Percentiles rank a stretch among this genome's conserved stretches.
Conservation (phyloP, 2,113 vertebrate genomes). For the Indicator indicator region DNA sequence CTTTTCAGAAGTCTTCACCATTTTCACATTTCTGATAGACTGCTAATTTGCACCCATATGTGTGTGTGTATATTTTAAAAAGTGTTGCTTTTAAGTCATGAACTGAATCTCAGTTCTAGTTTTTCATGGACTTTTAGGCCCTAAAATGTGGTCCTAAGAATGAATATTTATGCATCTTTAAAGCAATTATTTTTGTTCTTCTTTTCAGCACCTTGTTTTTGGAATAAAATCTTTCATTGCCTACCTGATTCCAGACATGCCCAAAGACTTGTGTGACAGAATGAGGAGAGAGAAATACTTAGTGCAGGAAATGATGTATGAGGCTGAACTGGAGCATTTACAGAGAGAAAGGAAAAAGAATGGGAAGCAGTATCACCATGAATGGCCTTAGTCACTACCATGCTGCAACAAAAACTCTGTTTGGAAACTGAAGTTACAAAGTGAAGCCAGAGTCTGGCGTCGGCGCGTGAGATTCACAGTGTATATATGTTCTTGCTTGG, state of each 20-base stretch:
- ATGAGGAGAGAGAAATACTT: slow-evolving; percentile 86
- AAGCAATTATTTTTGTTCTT: slow-evolving; percentile 38
- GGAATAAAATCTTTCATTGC: slow-evolving; percentile 87
- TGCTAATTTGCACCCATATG: not conserved
- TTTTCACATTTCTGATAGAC: not conserved
- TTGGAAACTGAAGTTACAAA: not conserved
- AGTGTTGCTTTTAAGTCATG: not conserved
- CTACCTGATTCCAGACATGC: slow-evolving; percentile 86
- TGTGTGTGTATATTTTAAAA: not conserved
- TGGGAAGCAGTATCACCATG: slow-evolving; percentile 93
- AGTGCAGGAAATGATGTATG: slow-evolving; percentile 87
- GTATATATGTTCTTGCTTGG: slow-evolving; percentile 13
- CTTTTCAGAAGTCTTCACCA: not conserved
- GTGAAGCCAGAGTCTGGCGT: not conserved
- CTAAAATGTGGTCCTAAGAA: not conserved
- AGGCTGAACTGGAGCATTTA: slow-evolving; percentile 93
- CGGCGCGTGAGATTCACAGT: not conserved
- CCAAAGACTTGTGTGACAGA: slow-evolving; percentile 83
- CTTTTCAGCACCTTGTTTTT: slow-evolving; percentile 82
- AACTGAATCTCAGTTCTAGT: not conserved
- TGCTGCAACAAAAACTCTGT: not conserved
- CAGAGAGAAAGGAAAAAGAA: slow-evolving; percentile 94
- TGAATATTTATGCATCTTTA: not conserved
- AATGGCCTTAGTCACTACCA: slow-evolving; percentile 90
- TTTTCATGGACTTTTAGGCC: not conserved